Evolutionary conservation across 2,888 invertebrate genomes (phyloP).

Genomic region (Pammene aurita): DNA sequence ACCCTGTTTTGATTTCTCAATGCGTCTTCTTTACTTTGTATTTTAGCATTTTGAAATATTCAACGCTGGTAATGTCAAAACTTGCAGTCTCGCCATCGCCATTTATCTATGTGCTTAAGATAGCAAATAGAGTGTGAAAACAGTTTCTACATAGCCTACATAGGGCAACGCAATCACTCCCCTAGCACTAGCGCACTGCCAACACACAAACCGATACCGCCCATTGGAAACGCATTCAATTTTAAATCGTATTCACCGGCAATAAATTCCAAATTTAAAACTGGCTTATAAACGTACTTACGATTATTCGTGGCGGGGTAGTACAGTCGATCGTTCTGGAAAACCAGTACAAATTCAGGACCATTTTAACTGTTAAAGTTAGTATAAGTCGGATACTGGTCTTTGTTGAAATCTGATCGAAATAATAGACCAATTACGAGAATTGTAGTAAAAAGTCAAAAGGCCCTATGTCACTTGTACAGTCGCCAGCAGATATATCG

Average conservation of each 20-base stretch:
- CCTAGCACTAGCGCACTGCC: not conserved
- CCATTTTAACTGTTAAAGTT: too few species aligned
- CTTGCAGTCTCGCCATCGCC: constrained; percentile 26
- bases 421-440: constrained; percentile 41
- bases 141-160: constrained; percentile 52
- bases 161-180: constrained; percentile 29
- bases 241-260: too few species aligned
- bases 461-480: not conserved
- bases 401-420: not conserved
- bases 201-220: too few species aligned
- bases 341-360: too few species aligned
- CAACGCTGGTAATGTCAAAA: constrained; percentile 31
- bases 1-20: not conserved
- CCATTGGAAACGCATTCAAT: too few species aligned
- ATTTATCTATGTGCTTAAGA: constrained; percentile 50
- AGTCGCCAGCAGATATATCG: too few species aligned
- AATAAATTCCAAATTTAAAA: too few species aligned
- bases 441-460: constrained; percentile 41
- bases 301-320: too few species aligned
- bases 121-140: constrained; percentile 68
- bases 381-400: too few species aligned
- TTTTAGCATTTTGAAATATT: not conserved
- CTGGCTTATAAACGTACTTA: too few species aligned
- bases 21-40: not conserved
- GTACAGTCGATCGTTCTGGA: too few species aligned